Percentiles rank a stretch among this genome's conserved stretches.
Evolutionary conservation across 2,797 vertebrate species (phyloP).

Genomic region (Acipenser ruthenus): DNA sequence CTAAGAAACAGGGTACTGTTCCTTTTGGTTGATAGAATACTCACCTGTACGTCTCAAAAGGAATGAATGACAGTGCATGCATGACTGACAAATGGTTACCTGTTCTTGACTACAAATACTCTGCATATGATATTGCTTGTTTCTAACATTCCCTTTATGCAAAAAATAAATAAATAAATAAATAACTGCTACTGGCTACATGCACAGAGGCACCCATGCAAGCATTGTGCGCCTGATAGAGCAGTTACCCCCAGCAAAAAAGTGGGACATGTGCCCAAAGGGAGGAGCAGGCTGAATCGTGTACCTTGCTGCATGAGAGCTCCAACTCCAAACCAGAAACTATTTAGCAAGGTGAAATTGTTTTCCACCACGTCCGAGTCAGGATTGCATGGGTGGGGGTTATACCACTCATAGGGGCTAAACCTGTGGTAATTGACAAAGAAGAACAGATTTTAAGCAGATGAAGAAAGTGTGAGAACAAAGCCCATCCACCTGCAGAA

Average conservation of each 20-base stretch:
- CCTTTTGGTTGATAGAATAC: slow-evolving; percentile 18
- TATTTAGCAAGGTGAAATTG: slow-evolving; percentile 99
- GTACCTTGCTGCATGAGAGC: slow-evolving; percentile 99
- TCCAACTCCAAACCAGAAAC: slow-evolving; percentile 99
- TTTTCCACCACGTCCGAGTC: slow-evolving; percentile 99
- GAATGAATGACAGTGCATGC: slow-evolving; percentile 8
- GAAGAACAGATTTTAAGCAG: slow-evolving; percentile 66
- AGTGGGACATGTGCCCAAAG: slow-evolving; percentile 84
- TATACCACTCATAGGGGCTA: slow-evolving; percentile 99
- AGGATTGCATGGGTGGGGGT: slow-evolving; percentile 96
- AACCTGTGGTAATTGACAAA: slow-evolving; percentile 92
- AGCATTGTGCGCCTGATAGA: slow-evolving; percentile 67
- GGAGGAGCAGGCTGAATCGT: slow-evolving; percentile 87
- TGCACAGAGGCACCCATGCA: slow-evolving; percentile 97
- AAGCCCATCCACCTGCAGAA: slow-evolving; percentile 62
- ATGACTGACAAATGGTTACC: slow-evolving; percentile 25
- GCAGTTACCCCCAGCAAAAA: slow-evolving; percentile 88
- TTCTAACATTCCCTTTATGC: slow-evolving; percentile 6
- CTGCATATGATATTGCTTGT: slow-evolving; percentile 9
- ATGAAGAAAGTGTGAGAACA: slow-evolving; percentile 48
- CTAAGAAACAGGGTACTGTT: slow-evolving; percentile 32
- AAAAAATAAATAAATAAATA: slow-evolving; percentile 19
- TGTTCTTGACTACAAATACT: slow-evolving; percentile 40
- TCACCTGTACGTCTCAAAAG: slow-evolving; percentile 6
- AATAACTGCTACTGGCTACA: slow-evolving; percentile 66